Conservation (phyloP, 2,797 vertebrate genomes). For the Rhodeus uyekii region DNA sequence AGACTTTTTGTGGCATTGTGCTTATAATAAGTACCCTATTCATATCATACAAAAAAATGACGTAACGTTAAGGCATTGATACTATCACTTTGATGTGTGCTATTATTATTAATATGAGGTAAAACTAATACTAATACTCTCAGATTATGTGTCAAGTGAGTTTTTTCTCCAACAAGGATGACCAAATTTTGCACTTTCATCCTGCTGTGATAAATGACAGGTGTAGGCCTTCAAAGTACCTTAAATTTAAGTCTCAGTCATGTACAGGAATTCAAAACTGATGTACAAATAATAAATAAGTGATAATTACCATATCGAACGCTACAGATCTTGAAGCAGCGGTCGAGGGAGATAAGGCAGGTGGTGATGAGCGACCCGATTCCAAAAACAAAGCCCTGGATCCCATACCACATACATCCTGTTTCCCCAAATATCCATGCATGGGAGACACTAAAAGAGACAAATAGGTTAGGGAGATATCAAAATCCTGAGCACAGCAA, state of each 20-base stretch:
- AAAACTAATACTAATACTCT: no score
- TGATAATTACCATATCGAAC: constrained; percentile 58
- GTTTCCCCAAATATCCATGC: constrained; percentile 68
- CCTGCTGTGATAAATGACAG: not conserved
- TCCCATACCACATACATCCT: constrained; percentile 64
- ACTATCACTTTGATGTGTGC: not conserved
- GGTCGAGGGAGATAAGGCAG: constrained; percentile 69
- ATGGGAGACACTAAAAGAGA: constrained; percentile 60
- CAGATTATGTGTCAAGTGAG: not conserved
- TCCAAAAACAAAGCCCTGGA: constrained; percentile 71
- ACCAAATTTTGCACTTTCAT: not conserved
- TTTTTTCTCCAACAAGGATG: not conserved
- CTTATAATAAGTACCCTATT: no score
- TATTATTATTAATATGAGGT: not conserved
- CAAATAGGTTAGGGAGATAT: not conserved
- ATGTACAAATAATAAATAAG: not conserved
- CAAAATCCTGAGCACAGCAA: constrained; percentile 18
- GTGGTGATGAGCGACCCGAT: constrained; percentile 70
- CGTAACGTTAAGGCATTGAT: not conserved
- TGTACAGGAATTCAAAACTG: not conserved
- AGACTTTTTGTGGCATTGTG: no score
- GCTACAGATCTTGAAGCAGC: constrained; percentile 71
- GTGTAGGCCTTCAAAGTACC: not conserved
- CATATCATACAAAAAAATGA: not conserved
- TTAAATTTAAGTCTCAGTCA: not conserved